Conservation (phyloP, 2,888 invertebrate genomes). For the Homarus gammarus region DNA sequence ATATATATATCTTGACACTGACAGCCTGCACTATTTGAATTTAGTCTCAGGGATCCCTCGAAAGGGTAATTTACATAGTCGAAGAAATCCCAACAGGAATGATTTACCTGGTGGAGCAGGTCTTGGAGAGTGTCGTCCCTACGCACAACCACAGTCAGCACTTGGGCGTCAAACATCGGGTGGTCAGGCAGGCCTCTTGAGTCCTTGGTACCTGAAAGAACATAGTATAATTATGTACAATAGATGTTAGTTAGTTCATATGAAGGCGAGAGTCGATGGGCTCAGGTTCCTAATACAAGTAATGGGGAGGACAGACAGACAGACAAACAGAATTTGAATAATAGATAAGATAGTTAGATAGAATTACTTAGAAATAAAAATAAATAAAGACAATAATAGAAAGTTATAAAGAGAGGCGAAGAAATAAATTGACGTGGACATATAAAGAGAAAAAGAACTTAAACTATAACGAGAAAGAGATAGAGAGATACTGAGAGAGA, state of each 20-base stretch:
- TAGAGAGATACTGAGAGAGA: neutral
- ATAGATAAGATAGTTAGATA: too few relatives aligned
- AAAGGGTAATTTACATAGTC: neutral
- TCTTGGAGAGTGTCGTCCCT: conserved; percentile 4
- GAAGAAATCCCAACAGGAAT: neutral
- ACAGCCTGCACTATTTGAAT: neutral
- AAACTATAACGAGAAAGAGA: neutral
- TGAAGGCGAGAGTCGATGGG: too few relatives aligned
- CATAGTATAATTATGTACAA: too few relatives aligned
- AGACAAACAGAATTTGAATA: too few relatives aligned
- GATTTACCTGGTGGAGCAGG: neutral
- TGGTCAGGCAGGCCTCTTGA: neutral
- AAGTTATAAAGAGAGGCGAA: too few relatives aligned
- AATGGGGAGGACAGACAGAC: too few relatives aligned
- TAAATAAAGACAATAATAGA: too few relatives aligned
- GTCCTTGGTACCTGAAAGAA: conserved; percentile 12
- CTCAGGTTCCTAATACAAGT: too few relatives aligned
- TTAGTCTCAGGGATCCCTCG: neutral
- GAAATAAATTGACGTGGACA: neutral
- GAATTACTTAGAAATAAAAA: too few relatives aligned
- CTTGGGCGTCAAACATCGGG: conserved; percentile 5
- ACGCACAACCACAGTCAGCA: conserved; percentile 12
- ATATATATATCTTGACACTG: neutral
- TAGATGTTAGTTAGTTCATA: too few relatives aligned
- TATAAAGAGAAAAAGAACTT: neutral